Base-by-base conservation (phyloP, 2,888 invertebrate genomes). In the Aphelenchoides bicaudatus region DNA sequence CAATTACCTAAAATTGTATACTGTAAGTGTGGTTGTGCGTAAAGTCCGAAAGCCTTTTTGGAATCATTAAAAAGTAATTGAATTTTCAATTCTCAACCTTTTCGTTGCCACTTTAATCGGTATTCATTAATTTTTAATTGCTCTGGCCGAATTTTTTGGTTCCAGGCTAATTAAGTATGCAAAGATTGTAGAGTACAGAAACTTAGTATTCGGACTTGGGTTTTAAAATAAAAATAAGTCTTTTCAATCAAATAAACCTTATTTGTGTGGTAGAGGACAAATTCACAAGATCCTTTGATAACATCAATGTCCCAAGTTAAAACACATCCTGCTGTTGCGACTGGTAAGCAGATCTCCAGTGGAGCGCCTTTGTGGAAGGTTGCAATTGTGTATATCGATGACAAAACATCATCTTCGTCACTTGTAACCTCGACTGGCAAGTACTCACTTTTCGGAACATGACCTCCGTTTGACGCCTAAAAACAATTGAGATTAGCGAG, bases 291-390 rank as follows among this genome's bases (percentile, higher is more conserved):
- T 78, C 89, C 89, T 25, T 90, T 86, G 80, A 91, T 84, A 53
- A 92, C 89, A 83, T 93, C 92, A 82, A 92, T 93, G 82, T 93
- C 93, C 92, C 92, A 93, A 25, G 92, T 92, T 43, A 93, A 84
- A 60, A 93, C 91, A 80, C 89, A 87, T 71, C 90, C 90, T 13
- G 87, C 86, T 80, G 91, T 90, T 56, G 87, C 85, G 70, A 89
- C 88, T 50, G 85, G 84, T 53, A 93, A 86, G 63, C 88, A 67
- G 28, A 82, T 81, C 78, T 83, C 83, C 60, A 81, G 78, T 8
- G 82, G 81, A 58, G 74, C 80, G 30, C 82, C 82, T 64, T 79
- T 80, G 53, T 80, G 79, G 23, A 81, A 78, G 59, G 78, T 74
- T 2, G 80, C 79, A 2, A 79, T 81, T 21, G 79, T 79, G 70